phyloP scores from a whole-genome alignment of 1,140 invertebrate genomes.

The Macrobrachium nipponense region DNA sequence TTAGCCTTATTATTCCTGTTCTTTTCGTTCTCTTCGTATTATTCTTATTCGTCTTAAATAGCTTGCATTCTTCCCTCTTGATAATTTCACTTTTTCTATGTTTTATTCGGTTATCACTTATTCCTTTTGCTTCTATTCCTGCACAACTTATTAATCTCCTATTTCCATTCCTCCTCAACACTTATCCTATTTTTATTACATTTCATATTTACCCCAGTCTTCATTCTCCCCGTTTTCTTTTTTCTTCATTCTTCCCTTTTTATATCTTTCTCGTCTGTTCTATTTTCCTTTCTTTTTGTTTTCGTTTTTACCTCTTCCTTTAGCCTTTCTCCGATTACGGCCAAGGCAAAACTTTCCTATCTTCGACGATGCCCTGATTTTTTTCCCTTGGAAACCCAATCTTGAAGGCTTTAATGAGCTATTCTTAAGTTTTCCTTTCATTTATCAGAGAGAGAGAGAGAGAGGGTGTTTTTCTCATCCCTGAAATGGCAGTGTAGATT shows the following conservation, averaged over 20 bases:
- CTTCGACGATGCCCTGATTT: neutral
- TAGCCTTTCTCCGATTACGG: neutral
- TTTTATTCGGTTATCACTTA: neutral
- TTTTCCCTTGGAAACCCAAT: neutral
- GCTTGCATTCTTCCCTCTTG: too few species aligned
- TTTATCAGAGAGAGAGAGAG: neutral
- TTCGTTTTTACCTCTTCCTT: neutral
- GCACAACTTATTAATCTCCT: too few species aligned
- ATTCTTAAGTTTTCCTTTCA: too few species aligned
- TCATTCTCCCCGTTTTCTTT: neutral
- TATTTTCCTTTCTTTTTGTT: neutral
- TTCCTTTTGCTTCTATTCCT: neutral
- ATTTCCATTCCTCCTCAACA: too few species aligned
- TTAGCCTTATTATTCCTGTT: neutral
- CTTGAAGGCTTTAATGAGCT: too few species aligned
- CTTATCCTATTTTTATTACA: neutral
- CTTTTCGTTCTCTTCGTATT: too few species aligned
- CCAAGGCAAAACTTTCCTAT: neutral
- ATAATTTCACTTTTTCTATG: too few species aligned
- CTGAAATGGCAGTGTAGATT: too few species aligned
- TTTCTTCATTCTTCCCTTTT: neutral
- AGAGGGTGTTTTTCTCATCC: neutral
- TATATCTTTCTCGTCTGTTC: neutral
- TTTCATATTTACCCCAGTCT: neutral
- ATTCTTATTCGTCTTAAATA: too few species aligned